Conservation (phyloP, 2,797 vertebrate genomes). For the Limnodromus scolopaceus region DNA sequence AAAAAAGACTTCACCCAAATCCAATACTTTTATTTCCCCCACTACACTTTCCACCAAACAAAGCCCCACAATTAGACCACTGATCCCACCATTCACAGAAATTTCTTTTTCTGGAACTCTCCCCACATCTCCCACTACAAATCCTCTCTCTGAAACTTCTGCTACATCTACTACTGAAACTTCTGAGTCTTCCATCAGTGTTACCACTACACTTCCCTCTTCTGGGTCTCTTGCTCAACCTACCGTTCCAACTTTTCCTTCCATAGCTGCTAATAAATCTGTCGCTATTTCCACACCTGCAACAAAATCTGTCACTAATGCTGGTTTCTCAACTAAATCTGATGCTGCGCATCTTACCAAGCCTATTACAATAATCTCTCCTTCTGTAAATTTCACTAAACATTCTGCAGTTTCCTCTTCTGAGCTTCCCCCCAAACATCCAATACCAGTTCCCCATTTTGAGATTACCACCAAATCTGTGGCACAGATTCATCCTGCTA, state of each 20-base stretch:
- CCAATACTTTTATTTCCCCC: constrained; percentile 12
- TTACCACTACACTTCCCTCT: neutral
- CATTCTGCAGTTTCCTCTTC: constrained; percentile 11
- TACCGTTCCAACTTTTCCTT: neutral
- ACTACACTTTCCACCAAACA: neutral
- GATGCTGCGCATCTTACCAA: neutral
- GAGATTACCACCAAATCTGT: neutral
- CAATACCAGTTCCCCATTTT: neutral
- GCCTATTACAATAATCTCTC: neutral
- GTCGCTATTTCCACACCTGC: neutral
- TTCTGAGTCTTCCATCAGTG: neutral
- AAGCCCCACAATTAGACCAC: neutral
- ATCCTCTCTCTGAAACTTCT: neutral
- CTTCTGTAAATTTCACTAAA: constrained; percentile 31
- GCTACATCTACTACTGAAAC: neutral
- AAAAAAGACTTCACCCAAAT: neutral
- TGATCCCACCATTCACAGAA: neutral
- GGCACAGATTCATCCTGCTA: neutral
- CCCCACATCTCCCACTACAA: neutral
- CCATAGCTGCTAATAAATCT: neutral
- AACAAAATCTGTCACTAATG: neutral
- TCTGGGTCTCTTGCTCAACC: neutral
- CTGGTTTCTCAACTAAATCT: neutral
- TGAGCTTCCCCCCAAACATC: neutral
- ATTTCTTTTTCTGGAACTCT: neutral